Evolutionary conservation across 2,797 vertebrate species (phyloP).

Genomic region (Rhynchonycteris naso): DNA sequence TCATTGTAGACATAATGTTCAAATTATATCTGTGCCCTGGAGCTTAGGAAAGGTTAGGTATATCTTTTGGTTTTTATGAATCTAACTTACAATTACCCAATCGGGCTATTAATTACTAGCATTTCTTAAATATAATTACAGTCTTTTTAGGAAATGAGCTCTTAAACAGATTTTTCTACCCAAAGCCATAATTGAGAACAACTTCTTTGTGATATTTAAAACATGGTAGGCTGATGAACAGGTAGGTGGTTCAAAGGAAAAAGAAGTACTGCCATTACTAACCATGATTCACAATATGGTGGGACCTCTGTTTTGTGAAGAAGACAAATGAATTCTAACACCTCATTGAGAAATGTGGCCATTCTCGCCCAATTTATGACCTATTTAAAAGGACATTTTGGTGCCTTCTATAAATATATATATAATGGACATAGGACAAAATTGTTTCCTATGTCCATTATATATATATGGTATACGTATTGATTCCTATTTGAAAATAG

Average conservation of each 20-base stretch:
- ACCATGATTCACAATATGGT: background rate
- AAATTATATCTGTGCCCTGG: constrained; percentile 52
- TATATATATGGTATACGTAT: background rate
- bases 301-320: background rate
- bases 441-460: background rate
- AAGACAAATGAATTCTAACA: constrained; percentile 42
- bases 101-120: constrained; percentile 46
- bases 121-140: constrained; percentile 70
- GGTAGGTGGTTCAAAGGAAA: constrained; percentile 56
- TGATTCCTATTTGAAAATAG: background rate
- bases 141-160: constrained; percentile 64
- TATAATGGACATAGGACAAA: too few relatives aligned
- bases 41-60: constrained; percentile 58
- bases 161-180: constrained; percentile 47
- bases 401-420: too few relatives aligned
- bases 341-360: background rate
- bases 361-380: background rate
- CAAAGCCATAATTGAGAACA: constrained; percentile 43
- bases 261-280: background rate
- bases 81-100: constrained; percentile 52
- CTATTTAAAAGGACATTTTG: background rate
- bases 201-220: constrained; percentile 46
- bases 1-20: constrained; percentile 54
- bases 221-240: constrained; percentile 38
- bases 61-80: constrained; percentile 46